Conservation (phyloP, 2,113 vertebrate genomes). For the Dryoscopus gambensis region DNA sequence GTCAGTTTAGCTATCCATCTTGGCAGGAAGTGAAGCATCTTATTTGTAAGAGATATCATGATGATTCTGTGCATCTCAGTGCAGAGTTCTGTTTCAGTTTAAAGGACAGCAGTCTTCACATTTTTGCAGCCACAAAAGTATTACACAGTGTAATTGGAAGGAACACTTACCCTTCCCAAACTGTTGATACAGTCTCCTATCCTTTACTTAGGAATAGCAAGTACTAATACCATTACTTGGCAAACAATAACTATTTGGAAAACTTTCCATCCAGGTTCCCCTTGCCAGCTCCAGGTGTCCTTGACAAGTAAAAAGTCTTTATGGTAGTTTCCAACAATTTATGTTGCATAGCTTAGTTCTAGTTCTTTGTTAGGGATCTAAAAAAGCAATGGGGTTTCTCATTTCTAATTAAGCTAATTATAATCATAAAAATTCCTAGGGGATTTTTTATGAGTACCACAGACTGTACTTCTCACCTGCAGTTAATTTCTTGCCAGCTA, state of each 20-base stretch:
- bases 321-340: background rate
- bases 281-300: background rate
- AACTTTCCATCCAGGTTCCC: background rate
- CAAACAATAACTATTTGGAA: background rate
- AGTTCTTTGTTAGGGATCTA: background rate
- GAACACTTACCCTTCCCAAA: background rate
- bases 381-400: background rate
- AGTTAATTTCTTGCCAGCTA: background rate
- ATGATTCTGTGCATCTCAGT: background rate
- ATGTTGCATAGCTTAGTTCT: background rate
- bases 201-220: background rate
- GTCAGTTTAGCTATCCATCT: background rate
- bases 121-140: background rate
- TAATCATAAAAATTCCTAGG: too few species aligned
- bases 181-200: background rate
- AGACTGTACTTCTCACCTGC: background rate
- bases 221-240: background rate
- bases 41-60: background rate
- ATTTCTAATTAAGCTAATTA: slow-evolving; percentile 10
- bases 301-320: background rate
- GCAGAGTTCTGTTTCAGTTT: background rate
- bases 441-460: background rate
- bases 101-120: background rate
- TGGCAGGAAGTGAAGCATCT: background rate
- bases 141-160: background rate